phyloP scores from a whole-genome alignment of 1,140 invertebrate species.

The Helicorthomorpha holstii region DNA sequence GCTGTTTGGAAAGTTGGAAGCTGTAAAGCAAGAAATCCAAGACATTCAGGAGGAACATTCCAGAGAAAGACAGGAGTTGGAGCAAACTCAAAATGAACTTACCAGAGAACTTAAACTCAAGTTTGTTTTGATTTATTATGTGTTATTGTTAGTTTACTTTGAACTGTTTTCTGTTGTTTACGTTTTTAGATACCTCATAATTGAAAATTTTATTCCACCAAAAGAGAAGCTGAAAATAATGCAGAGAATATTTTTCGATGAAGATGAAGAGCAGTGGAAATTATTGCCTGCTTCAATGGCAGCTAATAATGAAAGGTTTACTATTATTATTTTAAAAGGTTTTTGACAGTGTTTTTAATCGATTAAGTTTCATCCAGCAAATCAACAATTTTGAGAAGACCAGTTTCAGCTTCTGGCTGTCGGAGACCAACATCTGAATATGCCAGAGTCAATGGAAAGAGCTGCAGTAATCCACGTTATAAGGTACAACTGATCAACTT shows the following conservation, averaged over 20 bases:
- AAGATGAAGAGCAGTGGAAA: constrained; percentile 72
- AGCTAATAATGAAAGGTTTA: neutral
- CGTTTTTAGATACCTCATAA: constrained; percentile 53
- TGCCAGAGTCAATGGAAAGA: constrained; percentile 40
- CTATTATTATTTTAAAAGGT: neutral
- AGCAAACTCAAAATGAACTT: constrained; percentile 60
- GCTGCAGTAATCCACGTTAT: constrained; percentile 35
- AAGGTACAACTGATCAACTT: constrained; percentile 20
- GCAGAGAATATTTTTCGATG: constrained; percentile 59
- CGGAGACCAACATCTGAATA: constrained; percentile 54
- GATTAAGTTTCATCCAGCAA: constrained; percentile 20
- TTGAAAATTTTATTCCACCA: constrained; percentile 91
- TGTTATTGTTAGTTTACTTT: neutral
- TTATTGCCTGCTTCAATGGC: constrained; percentile 20
- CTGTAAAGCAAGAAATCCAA: constrained; percentile 46
- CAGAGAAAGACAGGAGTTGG: constrained; percentile 56
- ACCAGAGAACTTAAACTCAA: constrained; percentile 45
- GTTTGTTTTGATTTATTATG: constrained; percentile 17
- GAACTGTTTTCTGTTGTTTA: constrained; percentile 1
- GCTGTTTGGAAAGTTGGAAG: constrained; percentile 42
- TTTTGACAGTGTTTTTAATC: neutral
- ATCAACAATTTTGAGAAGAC: constrained; percentile 28
- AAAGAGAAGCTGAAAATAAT: constrained; percentile 72
- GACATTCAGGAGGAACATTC: constrained; percentile 69
- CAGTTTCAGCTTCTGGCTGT: constrained; percentile 40